Base-by-base conservation (phyloP, 2,113 vertebrate genomes). In the Prochilodus magdalenae region DNA sequence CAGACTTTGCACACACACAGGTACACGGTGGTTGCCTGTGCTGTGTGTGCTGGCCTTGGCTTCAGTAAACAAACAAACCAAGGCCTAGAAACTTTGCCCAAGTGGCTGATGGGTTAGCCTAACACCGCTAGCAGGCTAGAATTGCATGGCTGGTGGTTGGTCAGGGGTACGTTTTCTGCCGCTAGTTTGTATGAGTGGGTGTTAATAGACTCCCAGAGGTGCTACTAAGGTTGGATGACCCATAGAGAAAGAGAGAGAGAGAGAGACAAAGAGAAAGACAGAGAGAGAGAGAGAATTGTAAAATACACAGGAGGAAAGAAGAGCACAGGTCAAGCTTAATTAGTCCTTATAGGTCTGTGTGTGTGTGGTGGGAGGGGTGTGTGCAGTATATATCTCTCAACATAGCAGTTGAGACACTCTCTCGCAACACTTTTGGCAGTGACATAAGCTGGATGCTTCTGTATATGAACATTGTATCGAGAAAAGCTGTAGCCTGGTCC, bases 341-440 rank as follows among this genome's bases (percentile, higher is more conserved):
- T 89, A 92, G 91, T 88, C 88, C 92, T 87, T 87, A 60, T 71
- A 90, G 89, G 88, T 83, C 86, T 88, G 83, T 86, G 82, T 90
- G 85, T 87, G 80, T 83, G 84, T 82, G 76, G 62, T 40, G 53
- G 30, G 83, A 49, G 62, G 75, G 36, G 7, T 77, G 29, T 83
- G 66, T 63, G 72, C 26, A 44, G 55, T 77, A 81, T n/a, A 16
- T 44, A 0, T 14, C 55, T 22, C 22, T 66, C 29, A 69, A 24
- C 66, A 70, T 26, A 47, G 67, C 44, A 55, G 53, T 5, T 24
- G 29, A 36, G 60, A 24, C 53, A 18, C 73, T 11, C 55, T 26
- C 22, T 15, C 40, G 71, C 27, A 53, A 44, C 40, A 44, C 40
- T 44, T 10, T 10, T 44, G 40, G 11, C 8, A 10, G 4, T 44